These are phyloP conservation scores for Hypothenemus hampei DNA, from an alignment of 1,140 invertebrate species.

Conservation along the genomic window DNA sequence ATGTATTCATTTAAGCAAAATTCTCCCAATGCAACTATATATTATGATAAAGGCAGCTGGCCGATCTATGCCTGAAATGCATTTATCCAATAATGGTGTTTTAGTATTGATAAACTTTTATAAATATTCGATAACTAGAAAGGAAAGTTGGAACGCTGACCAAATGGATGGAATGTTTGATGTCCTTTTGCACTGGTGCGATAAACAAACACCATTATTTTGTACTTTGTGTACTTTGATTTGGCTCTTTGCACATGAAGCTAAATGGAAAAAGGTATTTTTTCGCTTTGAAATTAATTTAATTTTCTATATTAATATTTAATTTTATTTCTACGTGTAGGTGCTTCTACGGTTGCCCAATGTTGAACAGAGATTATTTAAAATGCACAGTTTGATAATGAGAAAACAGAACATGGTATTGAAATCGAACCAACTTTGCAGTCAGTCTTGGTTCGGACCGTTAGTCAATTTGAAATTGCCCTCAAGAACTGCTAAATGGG, in stretches of 20 bases:
- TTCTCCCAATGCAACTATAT: constrained; percentile 46
- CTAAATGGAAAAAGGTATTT: constrained; percentile 30
- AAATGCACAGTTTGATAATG: constrained; percentile 32
- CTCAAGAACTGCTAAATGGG: constrained; percentile 36
- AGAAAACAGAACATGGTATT: constrained; percentile 39
- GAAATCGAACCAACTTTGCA: constrained; percentile 14
- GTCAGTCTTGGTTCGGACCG: constrained; percentile 30
- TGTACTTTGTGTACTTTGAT: constrained; percentile 57
- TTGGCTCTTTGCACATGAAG: constrained; percentile 53
- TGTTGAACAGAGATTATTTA: constrained; percentile 29
- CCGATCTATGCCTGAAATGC: constrained; percentile 52
- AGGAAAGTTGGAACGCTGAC: constrained; percentile 30
- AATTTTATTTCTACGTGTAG: neutral
- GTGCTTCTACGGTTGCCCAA: constrained; percentile 34
- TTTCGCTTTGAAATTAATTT: neutral
- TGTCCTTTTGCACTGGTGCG: constrained; percentile 57
- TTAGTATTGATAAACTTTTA: constrained; percentile 53
- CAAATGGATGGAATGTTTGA: constrained; percentile 47
- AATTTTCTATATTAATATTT: neutral
- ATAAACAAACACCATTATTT: constrained; percentile 56
- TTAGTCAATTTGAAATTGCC: constrained; percentile 29
- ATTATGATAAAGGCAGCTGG: constrained; percentile 49
- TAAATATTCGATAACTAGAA: constrained; percentile 39
- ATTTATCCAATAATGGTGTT: constrained; percentile 47
- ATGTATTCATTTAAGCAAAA: constrained; percentile 40